Conservation (phyloP, 1,140 invertebrate species). For the Proales similis region DNA sequence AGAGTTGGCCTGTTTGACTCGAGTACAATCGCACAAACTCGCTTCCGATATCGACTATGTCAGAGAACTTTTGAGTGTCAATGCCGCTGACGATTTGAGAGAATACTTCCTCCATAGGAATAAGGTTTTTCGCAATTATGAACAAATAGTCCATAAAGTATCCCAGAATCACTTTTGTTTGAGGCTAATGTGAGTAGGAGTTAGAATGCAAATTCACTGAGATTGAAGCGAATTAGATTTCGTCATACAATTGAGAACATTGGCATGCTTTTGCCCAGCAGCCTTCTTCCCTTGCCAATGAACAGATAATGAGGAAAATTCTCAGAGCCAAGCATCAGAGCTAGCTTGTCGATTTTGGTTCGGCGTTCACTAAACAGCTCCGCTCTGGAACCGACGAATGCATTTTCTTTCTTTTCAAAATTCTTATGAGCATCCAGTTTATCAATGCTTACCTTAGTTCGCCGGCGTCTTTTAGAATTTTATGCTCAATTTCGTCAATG, state of each 20-base stretch:
- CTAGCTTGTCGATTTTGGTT: slow-evolving; percentile 19
- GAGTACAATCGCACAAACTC: slow-evolving; percentile 26
- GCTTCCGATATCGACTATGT: slow-evolving; percentile 16
- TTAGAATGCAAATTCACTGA: neutral
- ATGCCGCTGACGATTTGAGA: slow-evolving; percentile 23
- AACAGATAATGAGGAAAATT: slow-evolving; percentile 37
- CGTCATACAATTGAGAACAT: neutral
- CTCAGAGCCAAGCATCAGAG: slow-evolving; percentile 28
- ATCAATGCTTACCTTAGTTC: slow-evolving; percentile 3
- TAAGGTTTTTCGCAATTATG: slow-evolving; percentile 33
- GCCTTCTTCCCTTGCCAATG: slow-evolving; percentile 16
- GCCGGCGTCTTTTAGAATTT: slow-evolving; percentile 31
- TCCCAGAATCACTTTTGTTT: slow-evolving; percentile 31
- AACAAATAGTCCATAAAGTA: slow-evolving; percentile 35
- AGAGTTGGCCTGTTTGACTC: slow-evolving; percentile 26
- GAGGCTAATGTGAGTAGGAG: slow-evolving; percentile 26
- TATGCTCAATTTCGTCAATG: slow-evolving; percentile 35
- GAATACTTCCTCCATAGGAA: slow-evolving; percentile 17
- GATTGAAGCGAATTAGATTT: neutral
- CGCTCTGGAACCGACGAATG: slow-evolving; percentile 4
- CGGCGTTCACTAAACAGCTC: slow-evolving; percentile 5
- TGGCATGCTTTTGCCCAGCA: slow-evolving; percentile 24
- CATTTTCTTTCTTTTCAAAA: too few relatives aligned
- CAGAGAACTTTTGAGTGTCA: slow-evolving; percentile 34
- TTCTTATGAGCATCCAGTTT: too few relatives aligned